These are phyloP conservation scores for Crocallis elinguaria DNA, from an alignment of 2,888 invertebrate genomes.

Conservation along the genomic window DNA sequence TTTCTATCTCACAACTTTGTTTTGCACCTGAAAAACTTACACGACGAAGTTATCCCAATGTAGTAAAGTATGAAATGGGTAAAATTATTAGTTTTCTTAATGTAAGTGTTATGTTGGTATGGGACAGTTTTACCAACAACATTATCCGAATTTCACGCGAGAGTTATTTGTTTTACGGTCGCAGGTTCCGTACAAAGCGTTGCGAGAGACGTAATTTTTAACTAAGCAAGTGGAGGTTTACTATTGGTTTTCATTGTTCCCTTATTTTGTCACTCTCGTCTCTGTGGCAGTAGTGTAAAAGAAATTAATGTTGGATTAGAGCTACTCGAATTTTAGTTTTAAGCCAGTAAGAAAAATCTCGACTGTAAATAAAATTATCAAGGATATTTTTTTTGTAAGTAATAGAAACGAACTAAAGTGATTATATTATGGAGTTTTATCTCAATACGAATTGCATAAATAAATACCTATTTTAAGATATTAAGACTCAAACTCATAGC, in stretches of 20 bases:
- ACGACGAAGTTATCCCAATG: constrained; percentile 11
- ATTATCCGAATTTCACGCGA: constrained; percentile 74
- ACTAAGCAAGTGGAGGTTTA: constrained; percentile 64
- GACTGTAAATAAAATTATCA: too few relatives aligned
- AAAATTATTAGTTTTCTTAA: neutral
- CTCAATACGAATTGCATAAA: too few relatives aligned
- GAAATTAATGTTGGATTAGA: constrained; percentile 8
- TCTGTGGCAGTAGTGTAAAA: constrained; percentile 1
- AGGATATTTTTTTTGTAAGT: too few relatives aligned
- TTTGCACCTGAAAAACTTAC: neutral
- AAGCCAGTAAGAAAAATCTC: too few relatives aligned
- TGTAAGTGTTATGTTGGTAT: constrained; percentile 31
- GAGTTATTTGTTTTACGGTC: constrained; percentile 74
- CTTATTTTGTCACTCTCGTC: constrained; percentile 44
- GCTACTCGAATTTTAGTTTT: neutral
- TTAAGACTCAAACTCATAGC: too few relatives aligned
- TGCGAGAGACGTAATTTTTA: constrained; percentile 71
- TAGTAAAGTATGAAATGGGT: constrained; percentile 18
- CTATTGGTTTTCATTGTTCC: constrained; percentile 60
- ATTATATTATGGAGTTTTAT: too few relatives aligned
- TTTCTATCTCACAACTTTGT: constrained; percentile 24
- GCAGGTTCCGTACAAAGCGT: constrained; percentile 58
- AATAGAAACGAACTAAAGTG: too few relatives aligned
- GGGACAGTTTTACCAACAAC: constrained; percentile 57
- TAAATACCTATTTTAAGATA: too few relatives aligned